Evolutionary conservation across 2,797 vertebrate genomes (phyloP).

Genomic region (Poeciliopsis gracilis): DNA sequence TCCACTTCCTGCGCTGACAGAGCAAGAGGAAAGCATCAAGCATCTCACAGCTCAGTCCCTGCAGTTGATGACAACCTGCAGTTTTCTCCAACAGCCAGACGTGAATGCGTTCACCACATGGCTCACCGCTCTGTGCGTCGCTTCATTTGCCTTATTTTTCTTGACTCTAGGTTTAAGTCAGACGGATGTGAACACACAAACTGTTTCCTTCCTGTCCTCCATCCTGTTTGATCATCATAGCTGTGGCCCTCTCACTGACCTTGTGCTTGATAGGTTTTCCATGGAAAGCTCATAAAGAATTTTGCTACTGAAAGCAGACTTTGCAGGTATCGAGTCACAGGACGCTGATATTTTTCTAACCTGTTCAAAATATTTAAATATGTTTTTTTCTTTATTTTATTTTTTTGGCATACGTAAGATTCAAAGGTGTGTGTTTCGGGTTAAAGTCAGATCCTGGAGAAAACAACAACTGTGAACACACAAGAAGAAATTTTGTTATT

Average conservation of each 20-base stretch:
- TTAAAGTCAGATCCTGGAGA: not conserved
- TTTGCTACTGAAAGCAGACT: slow-evolving; percentile 5
- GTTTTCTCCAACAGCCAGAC: slow-evolving; percentile 25
- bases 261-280: slow-evolving; percentile 37
- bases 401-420: not conserved
- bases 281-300: slow-evolving; percentile 19
- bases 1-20: slow-evolving; percentile 25
- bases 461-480: not conserved
- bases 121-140: slow-evolving; percentile 26
- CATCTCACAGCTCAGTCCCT: slow-evolving; percentile 29
- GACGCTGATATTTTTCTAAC: not conserved
- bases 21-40: slow-evolving; percentile 23
- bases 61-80: slow-evolving; percentile 36
- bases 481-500: not conserved
- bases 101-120: slow-evolving; percentile 55
- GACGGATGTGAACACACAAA: slow-evolving; percentile 27
- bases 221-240: slow-evolving; percentile 36
- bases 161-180: slow-evolving; percentile 45
- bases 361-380: no score
- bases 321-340: not conserved
- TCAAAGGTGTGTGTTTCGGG: not conserved
- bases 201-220: slow-evolving; percentile 52
- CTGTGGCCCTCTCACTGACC: slow-evolving; percentile 10
- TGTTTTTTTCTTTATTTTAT: not conserved
- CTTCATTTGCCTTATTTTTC: slow-evolving; percentile 38